Evolutionary conservation across 2,888 invertebrate genomes (phyloP).

Genomic region (Camptogramma bilineatum): DNA sequence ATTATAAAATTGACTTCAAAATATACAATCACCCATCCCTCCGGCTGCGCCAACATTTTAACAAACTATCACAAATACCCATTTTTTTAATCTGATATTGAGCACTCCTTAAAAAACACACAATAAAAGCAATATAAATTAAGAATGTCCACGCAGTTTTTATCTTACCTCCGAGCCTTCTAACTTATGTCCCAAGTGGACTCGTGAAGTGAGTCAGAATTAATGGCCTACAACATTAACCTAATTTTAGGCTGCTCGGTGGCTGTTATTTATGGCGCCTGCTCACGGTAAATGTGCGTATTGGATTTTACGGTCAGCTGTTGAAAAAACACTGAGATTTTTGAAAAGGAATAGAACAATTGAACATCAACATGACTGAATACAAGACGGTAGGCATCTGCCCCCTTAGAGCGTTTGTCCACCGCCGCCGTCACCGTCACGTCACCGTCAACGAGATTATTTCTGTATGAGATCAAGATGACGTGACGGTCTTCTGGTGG

Average conservation of each 20-base stretch:
- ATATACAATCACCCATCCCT: not conserved
- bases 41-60: not conserved
- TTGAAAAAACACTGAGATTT: slow-evolving; percentile 16
- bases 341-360: not conserved
- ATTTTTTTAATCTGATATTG: too few species aligned
- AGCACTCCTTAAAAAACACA: too few species aligned
- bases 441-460: too few species aligned
- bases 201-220: slow-evolving; percentile 57
- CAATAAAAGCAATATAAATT: not conserved
- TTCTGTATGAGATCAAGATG: too few species aligned
- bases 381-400: not conserved
- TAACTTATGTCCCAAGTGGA: slow-evolving; percentile 63
- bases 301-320: slow-evolving; percentile 33
- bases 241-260: slow-evolving; percentile 63
- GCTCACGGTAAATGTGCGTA: slow-evolving; percentile 42
- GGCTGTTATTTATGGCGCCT: slow-evolving; percentile 48
- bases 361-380: too few species aligned
- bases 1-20: too few species aligned
- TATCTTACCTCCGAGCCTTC: slow-evolving; percentile 45
- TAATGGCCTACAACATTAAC: slow-evolving; percentile 70
- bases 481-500: too few species aligned
- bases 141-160: slow-evolving; percentile 8
- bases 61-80: too few species aligned
- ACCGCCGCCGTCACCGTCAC: too few species aligned
- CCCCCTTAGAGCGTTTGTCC: too few species aligned